A percentile compares a stretch with the other conserved stretches of the same genome.
These are phyloP conservation scores for Sarcophaga caerulescens DNA, from an alignment of 2,888 invertebrate genomes.

Conservation along the genomic window DNA sequence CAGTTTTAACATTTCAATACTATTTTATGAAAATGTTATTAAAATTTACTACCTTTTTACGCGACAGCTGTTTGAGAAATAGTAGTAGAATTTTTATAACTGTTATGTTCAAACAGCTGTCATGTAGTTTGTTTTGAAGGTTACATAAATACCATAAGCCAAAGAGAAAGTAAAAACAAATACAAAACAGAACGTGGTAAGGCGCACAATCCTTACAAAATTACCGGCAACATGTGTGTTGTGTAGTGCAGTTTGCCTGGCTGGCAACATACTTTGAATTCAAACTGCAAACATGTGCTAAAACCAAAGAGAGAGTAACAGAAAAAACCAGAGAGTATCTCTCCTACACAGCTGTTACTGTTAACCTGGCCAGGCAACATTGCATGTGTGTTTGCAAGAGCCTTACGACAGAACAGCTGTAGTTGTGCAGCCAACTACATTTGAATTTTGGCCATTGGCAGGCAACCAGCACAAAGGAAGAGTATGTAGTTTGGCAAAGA, in stretches of 20 bases:
- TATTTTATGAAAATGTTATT: constrained; percentile 28
- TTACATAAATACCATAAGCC: constrained; percentile 58
- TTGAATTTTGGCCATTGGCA: not conserved
- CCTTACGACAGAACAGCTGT: constrained; percentile 65
- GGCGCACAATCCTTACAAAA: constrained; percentile 43
- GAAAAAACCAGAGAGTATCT: not conserved
- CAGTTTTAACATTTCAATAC: constrained; percentile 37
- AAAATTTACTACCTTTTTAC: constrained; percentile 31
- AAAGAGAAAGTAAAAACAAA: constrained; percentile 11
- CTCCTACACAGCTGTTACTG: constrained; percentile 56
- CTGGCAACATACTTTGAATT: constrained; percentile 23
- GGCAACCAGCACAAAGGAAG: not conserved
- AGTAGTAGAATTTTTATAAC: constrained; percentile 21
- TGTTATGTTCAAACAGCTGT: constrained; percentile 64
- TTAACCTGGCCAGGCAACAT: constrained; percentile 21
- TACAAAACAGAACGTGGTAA: not conserved
- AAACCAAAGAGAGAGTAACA: not conserved
- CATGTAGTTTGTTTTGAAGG: constrained; percentile 56
- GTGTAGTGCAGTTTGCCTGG: constrained; percentile 1
- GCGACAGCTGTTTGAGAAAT: not conserved
- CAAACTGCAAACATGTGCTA: not conserved
- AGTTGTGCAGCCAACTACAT: constrained; percentile 62
- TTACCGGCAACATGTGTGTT: constrained; percentile 64
- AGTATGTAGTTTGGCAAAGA: constrained; percentile 36
- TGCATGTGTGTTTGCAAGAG: constrained; percentile 13